A percentile compares a stretch with the other conserved stretches of the same genome.
These are phyloP conservation scores for Eupeodes luniger DNA, from an alignment of 2,888 invertebrate genomes.

Conservation along the genomic window DNA sequence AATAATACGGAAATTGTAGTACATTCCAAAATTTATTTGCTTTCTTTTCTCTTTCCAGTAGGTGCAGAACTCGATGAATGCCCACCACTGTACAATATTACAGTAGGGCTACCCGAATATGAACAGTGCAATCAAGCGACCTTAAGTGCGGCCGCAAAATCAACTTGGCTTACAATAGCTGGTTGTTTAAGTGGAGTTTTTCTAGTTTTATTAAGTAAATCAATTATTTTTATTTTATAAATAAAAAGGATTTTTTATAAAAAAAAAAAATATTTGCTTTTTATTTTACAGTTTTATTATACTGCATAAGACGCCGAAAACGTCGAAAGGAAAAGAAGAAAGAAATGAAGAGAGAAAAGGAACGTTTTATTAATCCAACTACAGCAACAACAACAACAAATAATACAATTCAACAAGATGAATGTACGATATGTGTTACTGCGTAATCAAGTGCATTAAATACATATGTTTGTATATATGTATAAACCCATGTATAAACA, in stretches of 20 bases:
- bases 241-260: not conserved
- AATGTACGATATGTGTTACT: conserved; percentile 65
- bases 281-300: conserved; percentile 78
- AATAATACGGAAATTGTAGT: too few relatives aligned
- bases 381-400: conserved; percentile 39
- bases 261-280: not conserved
- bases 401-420: conserved; percentile 54
- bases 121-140: conserved; percentile 78
- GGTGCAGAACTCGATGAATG: conserved; percentile 78
- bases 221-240: conserved; percentile 11
- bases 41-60: conserved; percentile 77
- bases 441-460: conserved; percentile 53
- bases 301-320: conserved; percentile 79
- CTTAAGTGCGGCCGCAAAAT: conserved; percentile 79
- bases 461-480: not conserved
- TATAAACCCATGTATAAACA: not conserved
- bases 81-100: conserved; percentile 82
- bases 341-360: conserved; percentile 52
- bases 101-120: conserved; percentile 80
- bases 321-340: conserved; percentile 78
- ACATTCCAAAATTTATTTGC: too few relatives aligned
- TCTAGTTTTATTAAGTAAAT: conserved; percentile 79
- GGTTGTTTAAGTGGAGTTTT: conserved; percentile 79
- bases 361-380: conserved; percentile 60
- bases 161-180: conserved; percentile 80